Evolutionary conservation across 2,113 vertebrate species (phyloP), one percentile per base, ranked within the genome.

Genomic region (Microcebus griseorufus): DNA sequence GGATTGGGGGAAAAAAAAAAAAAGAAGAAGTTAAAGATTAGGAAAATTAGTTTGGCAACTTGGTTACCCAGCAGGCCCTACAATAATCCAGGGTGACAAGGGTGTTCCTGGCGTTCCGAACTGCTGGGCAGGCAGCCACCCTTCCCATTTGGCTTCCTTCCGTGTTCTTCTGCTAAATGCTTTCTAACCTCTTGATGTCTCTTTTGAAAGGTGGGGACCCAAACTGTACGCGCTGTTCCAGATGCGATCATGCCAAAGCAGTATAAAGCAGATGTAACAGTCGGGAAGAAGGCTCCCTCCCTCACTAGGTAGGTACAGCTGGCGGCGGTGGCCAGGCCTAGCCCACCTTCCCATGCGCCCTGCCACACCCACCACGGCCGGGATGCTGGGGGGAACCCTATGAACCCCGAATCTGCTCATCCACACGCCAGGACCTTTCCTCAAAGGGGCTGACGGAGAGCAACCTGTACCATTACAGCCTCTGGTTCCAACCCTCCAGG

Each of bases 171-270:
- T 48, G 37, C 48, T 80, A 42, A 91, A 9, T 37, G n/a, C 65
- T 62, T 91, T 96, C 96, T 98, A 96, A 98, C 48, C 32, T 96
- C 88, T 95, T 42, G 45, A 37, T 94, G 32, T 98, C 92, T 98
- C 92, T 97, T 88, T 96, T 97, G 88, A 87, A 98, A 98, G 97
- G 97, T 98, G 97, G 97, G 98, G 97, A 97, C 98, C 98, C 89
- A 98, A 98, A 92, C 97, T 98, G 78, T 98, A 97, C 18, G 98
- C 97, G 6, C 55, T 98, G 64, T 98, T 98, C 97, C 98, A 98
- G 97, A 97, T 98, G 92, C 97, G 97, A 72, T 96, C 98, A 42
- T 97, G 97, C 96, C 97, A 98, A 88, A 97, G 76, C 96, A 97
- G 97, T 22, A 98, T 97, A 93, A 98, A 98, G 87, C 97, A 97